phyloP scores from a whole-genome alignment of 2,113 vertebrate genomes.

The Ariopsis seemanni region DNA sequence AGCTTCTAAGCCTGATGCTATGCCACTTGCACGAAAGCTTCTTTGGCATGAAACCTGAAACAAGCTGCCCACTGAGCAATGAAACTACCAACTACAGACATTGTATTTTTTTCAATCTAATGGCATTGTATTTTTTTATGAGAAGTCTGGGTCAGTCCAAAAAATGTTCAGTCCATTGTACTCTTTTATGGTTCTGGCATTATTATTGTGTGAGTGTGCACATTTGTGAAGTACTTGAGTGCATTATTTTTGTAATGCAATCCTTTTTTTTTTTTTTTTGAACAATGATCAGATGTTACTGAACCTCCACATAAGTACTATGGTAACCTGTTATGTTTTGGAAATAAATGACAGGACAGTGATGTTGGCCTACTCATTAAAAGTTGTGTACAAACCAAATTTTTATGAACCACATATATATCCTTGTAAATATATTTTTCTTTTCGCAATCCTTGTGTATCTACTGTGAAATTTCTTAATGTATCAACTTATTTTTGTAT shows the following conservation, averaged over 20 bases:
- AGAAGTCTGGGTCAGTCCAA: conserved; percentile 57
- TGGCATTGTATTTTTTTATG: conserved; percentile 32
- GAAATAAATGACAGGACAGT: conserved; percentile 13
- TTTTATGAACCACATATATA: conserved; percentile 13
- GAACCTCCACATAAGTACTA: conserved; percentile 13
- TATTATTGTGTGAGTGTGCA: conserved; percentile 27
- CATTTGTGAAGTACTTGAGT: conserved; percentile 50
- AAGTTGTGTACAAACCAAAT: neutral
- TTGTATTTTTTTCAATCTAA: neutral
- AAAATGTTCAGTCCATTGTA: conserved; percentile 62
- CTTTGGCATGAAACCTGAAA: conserved; percentile 61
- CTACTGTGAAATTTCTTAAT: conserved; percentile 78
- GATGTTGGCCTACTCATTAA: neutral
- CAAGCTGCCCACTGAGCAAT: conserved; percentile 57
- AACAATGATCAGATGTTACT: neutral
- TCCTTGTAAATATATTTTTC: conserved; percentile 61
- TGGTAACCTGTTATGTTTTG: neutral
- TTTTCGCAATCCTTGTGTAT: conserved; percentile 64
- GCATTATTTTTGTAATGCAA: conserved; percentile 54
- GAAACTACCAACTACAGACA: conserved; percentile 57
- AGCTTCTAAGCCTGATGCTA: conserved; percentile 30
- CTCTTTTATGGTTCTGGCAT: conserved; percentile 59
- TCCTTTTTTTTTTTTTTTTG: neutral
- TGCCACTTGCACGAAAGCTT: conserved; percentile 24
- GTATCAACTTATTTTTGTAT: conserved; percentile 82